A percentile compares a stretch with the other conserved stretches of the same genome.
Conservation (phyloP, 2,113 vertebrate species). For the Phocoena sinus region DNA sequence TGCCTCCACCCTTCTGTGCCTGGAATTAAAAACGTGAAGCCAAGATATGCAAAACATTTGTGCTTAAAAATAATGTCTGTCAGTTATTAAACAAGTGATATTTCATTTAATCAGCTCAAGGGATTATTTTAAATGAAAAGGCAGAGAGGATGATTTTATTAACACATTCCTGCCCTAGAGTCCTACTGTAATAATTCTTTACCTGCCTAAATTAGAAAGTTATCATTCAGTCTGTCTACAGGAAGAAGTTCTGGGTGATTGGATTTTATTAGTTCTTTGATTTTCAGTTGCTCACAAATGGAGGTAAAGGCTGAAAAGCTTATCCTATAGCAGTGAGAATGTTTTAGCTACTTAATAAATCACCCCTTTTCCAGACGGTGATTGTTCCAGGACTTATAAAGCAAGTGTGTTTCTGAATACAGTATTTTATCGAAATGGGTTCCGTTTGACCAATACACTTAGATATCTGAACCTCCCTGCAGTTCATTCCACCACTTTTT, state of each 20-base stretch:
- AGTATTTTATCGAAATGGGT: conserved; percentile 27
- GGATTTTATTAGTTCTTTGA: conserved; percentile 77
- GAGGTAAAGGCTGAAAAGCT: conserved; percentile 69
- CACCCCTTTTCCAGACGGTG: conserved; percentile 25
- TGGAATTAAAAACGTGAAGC: conserved; percentile 79
- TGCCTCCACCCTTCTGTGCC: conserved; percentile 75
- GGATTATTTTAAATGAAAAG: conserved; percentile 89
- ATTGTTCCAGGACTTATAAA: conserved; percentile 43
- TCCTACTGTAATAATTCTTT: conserved; percentile 83
- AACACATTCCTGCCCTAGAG: conserved; percentile 87
- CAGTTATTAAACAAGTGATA: conserved; percentile 90
- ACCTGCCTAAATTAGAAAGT: conserved; percentile 86
- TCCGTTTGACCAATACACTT: not conserved
- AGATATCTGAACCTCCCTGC: not conserved
- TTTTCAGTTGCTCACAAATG: conserved; percentile 65
- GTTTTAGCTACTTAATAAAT: conserved; percentile 67
- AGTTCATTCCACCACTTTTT: not conserved
- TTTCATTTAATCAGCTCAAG: conserved; percentile 89
- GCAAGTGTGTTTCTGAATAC: conserved; percentile 1
- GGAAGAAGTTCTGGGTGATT: conserved; percentile 76
- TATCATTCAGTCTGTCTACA: conserved; percentile 79
- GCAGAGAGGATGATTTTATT: conserved; percentile 85
- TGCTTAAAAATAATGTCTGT: conserved; percentile 87
- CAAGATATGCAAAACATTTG: conserved; percentile 85
- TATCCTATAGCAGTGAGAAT: conserved; percentile 57